Conservation (phyloP, 2,113 vertebrate species). For the Embiotoca jacksoni region DNA sequence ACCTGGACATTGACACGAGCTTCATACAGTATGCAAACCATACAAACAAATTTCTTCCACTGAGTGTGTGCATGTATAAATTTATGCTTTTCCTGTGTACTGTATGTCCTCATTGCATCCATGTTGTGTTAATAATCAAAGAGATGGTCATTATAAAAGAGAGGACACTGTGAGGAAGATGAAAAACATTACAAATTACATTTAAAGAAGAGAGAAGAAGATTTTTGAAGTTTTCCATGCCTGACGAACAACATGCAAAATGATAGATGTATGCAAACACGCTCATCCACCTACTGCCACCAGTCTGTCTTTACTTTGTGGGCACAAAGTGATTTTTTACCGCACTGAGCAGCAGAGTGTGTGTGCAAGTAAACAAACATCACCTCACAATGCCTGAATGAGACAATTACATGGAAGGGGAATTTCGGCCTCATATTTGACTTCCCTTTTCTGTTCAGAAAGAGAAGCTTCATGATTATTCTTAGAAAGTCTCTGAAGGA, state of each 20-base stretch:
- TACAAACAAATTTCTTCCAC: slow-evolving; percentile 5
- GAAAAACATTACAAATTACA: no score
- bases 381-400: background rate
- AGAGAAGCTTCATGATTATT: no score
- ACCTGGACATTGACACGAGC: background rate
- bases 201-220: background rate
- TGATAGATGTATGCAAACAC: slow-evolving; percentile 4
- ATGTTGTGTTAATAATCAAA: background rate
- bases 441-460: no score
- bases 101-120: background rate
- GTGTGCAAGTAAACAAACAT: background rate
- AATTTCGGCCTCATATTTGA: no score
- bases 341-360: background rate
- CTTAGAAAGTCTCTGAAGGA: no score
- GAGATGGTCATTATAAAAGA: background rate
- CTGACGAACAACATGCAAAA: background rate
- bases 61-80: background rate
- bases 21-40: slow-evolving; percentile 29
- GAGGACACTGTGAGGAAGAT: background rate
- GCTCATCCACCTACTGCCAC: background rate
- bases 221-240: background rate
- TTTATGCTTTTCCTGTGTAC: no score
- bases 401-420: no score
- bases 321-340: background rate
- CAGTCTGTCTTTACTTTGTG: no score